Conservation (phyloP, 2,797 vertebrate genomes). For the Benthosema pterotum region DNA sequence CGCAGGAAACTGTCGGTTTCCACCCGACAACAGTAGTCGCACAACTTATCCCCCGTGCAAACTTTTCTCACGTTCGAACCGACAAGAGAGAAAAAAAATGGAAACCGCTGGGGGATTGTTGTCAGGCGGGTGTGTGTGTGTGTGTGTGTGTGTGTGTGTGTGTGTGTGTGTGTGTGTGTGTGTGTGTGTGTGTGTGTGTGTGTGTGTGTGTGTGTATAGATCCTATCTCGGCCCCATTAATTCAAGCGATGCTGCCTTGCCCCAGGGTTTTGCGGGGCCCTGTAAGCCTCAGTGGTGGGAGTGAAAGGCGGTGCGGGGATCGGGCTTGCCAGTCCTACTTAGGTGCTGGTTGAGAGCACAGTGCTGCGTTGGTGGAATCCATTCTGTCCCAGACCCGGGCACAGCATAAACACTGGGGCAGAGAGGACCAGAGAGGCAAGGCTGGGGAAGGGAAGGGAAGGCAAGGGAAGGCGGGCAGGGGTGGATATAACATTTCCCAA, state of each 20-base stretch:
- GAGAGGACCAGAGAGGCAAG: too few species aligned
- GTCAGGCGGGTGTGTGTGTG: slow-evolving; percentile 52
- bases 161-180: too few species aligned
- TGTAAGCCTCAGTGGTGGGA: slow-evolving; percentile 75
- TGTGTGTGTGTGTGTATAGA: too few species aligned
- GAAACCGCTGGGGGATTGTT: slow-evolving; percentile 48
- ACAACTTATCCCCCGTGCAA: slow-evolving; percentile 16
- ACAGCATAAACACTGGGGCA: slow-evolving; percentile 70
- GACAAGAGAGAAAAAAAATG: slow-evolving; percentile 40
- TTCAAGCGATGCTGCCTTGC: slow-evolving; percentile 58
- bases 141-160: too few species aligned
- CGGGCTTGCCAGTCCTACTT: slow-evolving; percentile 77
- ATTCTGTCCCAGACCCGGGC: slow-evolving; percentile 74
- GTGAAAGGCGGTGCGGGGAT: slow-evolving; percentile 73
- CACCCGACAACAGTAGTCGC: slow-evolving; percentile 12
- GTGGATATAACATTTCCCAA: too few species aligned
- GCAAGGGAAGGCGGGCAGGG: slow-evolving; percentile 41
- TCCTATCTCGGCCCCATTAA: slow-evolving; percentile 70
- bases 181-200: too few species aligned
- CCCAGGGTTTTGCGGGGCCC: slow-evolving; percentile 47
- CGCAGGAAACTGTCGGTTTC: too few species aligned
- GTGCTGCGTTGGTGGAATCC: slow-evolving; percentile 82
- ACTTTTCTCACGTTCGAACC: slow-evolving; percentile 24
- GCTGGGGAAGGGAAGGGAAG: slow-evolving; percentile 56
- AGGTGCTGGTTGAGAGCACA: slow-evolving; percentile 80